Evolutionary conservation across 23 tunicate genomes (phyloP), one percentile per base, ranked within the genome.

Genomic region (Halocynthia aurantium): DNA sequence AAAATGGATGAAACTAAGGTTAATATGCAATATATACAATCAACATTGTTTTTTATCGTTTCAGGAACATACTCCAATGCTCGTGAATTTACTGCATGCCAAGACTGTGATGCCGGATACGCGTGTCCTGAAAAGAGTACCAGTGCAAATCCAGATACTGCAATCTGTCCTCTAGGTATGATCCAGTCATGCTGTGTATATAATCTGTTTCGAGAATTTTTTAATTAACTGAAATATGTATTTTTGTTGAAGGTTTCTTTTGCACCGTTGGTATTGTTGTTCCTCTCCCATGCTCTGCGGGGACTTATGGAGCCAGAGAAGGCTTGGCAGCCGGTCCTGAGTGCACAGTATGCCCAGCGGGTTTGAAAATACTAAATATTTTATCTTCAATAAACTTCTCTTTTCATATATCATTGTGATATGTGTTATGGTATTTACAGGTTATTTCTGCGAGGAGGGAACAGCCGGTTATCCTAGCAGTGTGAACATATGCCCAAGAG

Each of bases 121-220:
- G 8, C 83, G 50, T 92, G 98, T 56, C 52, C 60, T 0, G 88
- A 72, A 69, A 87, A 78, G 69, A 92, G 98, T 61, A 83, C 76
- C 22, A 18, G 52, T 7, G 51, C 88, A 8, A 73, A 52, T 52
- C 98, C 98, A 7, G 80, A 12, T 6, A 44, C 61, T 68, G 81
- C 70, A 8, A 78, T 67, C 52, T 92, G 98, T 56, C 98, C 98
- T 51, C 61, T 92, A 7, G 98, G 98, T 92, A 74, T 19, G 72
- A 8, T 8, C 15, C 15, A n/a, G 63, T 1, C 4, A 58, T 58
- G 15, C 2, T 58, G n/a, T 58, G 63, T 58, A 13, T 57, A 57
- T 58, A 0, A 31, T 31, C 44, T 31, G 44, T 31, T 31, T 31
- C 44, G 2, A 58, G 15, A 58, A n/a, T 58, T 4, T 13, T 58